phyloP scores from a whole-genome alignment of 2,113 vertebrate genomes.

The Gopherus flavomarginatus region DNA sequence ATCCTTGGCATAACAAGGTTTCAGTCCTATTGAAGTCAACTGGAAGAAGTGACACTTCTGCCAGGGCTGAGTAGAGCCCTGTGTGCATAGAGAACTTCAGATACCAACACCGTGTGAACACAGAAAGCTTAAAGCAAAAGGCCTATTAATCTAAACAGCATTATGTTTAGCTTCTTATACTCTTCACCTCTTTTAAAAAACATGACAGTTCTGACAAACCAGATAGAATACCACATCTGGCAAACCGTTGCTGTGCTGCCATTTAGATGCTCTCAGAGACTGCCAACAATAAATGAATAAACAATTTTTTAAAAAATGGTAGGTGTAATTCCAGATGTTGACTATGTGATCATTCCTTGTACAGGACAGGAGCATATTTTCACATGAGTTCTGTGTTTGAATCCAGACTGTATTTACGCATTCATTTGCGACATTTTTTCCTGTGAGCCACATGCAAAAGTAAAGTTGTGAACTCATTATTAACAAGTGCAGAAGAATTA shows the following conservation, averaged over 20 bases:
- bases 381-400: conserved; percentile 31
- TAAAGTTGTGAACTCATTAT: background rate
- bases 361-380: conserved; percentile 10
- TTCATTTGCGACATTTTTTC: background rate
- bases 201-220: background rate
- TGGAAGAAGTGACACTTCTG: background rate
- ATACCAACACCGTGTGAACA: background rate
- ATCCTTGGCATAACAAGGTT: background rate
- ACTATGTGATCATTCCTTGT: background rate
- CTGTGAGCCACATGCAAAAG: conserved; percentile 11
- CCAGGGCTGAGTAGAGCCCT: background rate
- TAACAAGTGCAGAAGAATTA: background rate
- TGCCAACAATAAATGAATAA: background rate
- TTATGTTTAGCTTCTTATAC: background rate
- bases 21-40: background rate
- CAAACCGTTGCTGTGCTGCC: background rate
- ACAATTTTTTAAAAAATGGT: background rate
- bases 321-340: conserved; percentile 18
- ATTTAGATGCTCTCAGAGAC: background rate
- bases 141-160: background rate
- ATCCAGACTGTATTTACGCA: background rate
- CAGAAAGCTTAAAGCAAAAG: background rate
- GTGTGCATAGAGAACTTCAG: background rate
- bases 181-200: background rate
- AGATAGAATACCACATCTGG: background rate